Conservation (phyloP, 1,140 invertebrate genomes). For the Yoshiicerus persimilis region DNA sequence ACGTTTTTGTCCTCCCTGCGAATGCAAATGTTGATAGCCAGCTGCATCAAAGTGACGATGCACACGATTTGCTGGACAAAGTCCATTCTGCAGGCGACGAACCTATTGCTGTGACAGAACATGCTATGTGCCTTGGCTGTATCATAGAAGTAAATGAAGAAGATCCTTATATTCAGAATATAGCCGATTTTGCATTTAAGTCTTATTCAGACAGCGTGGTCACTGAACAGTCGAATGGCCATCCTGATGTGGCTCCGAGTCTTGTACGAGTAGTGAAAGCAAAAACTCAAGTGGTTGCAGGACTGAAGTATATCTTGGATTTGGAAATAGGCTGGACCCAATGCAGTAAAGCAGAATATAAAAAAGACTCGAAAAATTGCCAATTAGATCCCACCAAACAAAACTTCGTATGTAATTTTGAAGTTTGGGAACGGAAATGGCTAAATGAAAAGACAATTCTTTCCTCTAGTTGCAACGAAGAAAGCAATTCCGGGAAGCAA, state of each 20-base stretch:
- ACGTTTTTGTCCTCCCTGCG: not conserved
- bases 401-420: conserved; percentile 39
- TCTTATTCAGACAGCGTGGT: not conserved
- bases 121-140: conserved; percentile 46
- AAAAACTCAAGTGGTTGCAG: conserved; percentile 45
- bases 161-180: conserved; percentile 44
- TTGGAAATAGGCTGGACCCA: conserved; percentile 37
- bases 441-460: conserved; percentile 31
- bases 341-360: conserved; percentile 29
- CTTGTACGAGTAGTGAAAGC: conserved; percentile 48
- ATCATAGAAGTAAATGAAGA: conserved; percentile 38
- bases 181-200: conserved; percentile 47
- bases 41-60: not conserved
- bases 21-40: not conserved
- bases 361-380: not conserved
- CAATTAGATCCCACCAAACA: conserved; percentile 15
- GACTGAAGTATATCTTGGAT: conserved; percentile 42
- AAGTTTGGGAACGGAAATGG: conserved; percentile 45
- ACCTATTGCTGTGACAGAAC: conserved; percentile 17
- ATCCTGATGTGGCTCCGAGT: conserved; percentile 26
- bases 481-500: not conserved
- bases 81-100: conserved; percentile 12
- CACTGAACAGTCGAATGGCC: not conserved
- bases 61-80: not conserved
- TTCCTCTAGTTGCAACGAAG: conserved; percentile 5